Conservation (phyloP, 2,888 invertebrate genomes). For the Synanthedon andrenaeformis region DNA sequence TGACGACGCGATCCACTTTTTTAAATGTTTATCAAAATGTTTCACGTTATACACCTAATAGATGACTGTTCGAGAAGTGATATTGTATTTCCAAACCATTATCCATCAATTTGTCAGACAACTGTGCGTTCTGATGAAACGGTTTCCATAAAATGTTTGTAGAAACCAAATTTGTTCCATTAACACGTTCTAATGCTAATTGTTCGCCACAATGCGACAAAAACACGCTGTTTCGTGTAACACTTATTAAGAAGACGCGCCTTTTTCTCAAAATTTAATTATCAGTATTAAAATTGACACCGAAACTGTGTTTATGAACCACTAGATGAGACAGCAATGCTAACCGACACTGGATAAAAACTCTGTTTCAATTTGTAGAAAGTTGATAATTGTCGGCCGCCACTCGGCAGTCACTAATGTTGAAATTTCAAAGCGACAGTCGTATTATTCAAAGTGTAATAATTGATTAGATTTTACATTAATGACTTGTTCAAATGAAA, state of each 20-base stretch:
- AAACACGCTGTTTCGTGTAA: constrained; percentile 50
- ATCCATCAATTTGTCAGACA: neutral
- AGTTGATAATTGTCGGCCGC: constrained; percentile 34
- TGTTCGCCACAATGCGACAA: constrained; percentile 41
- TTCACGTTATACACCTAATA: neutral
- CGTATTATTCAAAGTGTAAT: constrained; percentile 21
- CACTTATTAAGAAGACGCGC: constrained; percentile 52
- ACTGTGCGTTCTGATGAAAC: neutral
- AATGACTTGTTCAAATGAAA: constrained; percentile 39
- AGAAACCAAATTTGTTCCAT: constrained; percentile 51
- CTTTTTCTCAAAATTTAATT: constrained; percentile 64
- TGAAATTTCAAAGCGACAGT: constrained; percentile 14
- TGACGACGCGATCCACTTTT: constrained; percentile 10
- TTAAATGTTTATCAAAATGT: constrained; percentile 1
- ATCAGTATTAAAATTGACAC: constrained; percentile 57
- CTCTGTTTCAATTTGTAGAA: constrained; percentile 49
- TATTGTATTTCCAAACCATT: neutral
- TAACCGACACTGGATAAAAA: constrained; percentile 12
- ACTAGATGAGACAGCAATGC: no score
- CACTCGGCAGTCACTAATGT: constrained; percentile 19
- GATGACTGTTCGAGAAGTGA: neutral
- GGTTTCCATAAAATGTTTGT: constrained; percentile 31
- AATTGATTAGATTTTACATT: constrained; percentile 49
- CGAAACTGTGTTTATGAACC: constrained; percentile 18
- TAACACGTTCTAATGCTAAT: constrained; percentile 62